Percentiles rank a stretch among this genome's conserved stretches.
phyloP scores from a whole-genome alignment of 2,888 invertebrate genomes.

The Hesperia comma region DNA sequence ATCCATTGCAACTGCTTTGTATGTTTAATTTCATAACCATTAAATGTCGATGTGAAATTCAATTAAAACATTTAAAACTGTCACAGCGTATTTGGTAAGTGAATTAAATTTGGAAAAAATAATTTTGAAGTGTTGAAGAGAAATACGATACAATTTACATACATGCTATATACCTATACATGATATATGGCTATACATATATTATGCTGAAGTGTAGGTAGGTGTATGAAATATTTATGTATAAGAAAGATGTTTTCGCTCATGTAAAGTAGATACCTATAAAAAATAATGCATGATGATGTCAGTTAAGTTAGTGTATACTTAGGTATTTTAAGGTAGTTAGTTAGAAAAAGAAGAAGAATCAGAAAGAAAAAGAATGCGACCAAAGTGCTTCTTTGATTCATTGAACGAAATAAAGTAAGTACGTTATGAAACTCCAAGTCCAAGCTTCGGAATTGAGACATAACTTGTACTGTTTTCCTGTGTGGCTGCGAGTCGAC shows the following conservation, averaged over 20 bases:
- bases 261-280: too few relatives aligned
- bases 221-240: too few relatives aligned
- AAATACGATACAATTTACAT: not conserved
- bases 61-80: constrained; percentile 1
- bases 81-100: not conserved
- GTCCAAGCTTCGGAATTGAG: not conserved
- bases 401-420: not conserved
- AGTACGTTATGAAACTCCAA: not conserved
- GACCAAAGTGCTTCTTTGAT: too few relatives aligned
- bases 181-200: too few relatives aligned
- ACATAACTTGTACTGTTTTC: not conserved
- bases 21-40: constrained; percentile 34
- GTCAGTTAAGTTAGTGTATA: too few relatives aligned
- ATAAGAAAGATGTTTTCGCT: too few relatives aligned
- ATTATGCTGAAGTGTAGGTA: too few relatives aligned
- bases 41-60: constrained; percentile 17
- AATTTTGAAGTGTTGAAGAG: not conserved
- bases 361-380: too few relatives aligned
- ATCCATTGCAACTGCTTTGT: constrained; percentile 27
- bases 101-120: not conserved
- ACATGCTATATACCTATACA: too few relatives aligned
- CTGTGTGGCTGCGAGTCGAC: not conserved
- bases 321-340: too few relatives aligned
- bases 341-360: too few relatives aligned
- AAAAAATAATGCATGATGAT: too few relatives aligned